Evolutionary conservation across 2,888 invertebrate genomes (phyloP), one percentile per base, ranked within the genome.

Genomic region (Pseudolycoriella hygida): DNA sequence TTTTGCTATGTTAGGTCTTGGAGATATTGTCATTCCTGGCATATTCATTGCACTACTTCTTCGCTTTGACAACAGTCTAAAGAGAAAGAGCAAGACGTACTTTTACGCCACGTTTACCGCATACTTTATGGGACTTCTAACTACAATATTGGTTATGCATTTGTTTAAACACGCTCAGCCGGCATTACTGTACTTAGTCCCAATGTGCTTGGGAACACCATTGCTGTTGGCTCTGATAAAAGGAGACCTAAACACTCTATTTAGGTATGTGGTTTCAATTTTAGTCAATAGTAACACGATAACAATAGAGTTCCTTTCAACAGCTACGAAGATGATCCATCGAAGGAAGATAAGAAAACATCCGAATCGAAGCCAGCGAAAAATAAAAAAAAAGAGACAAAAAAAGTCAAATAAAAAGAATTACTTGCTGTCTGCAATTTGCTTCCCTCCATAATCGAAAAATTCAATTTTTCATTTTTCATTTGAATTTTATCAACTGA

Each of bases 21-120:
- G 98, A 3, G 98, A 99, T 64, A 97, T 99, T 56, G 98, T 99
- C 30, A 89, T 99, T 52, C 98, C 98, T 3, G 98, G 98, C 51
- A 96, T 98, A 59, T 99, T 99, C 66, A 96, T 99, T 56, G 97
- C 98, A 0, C 72, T 99, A 18, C 70, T 99, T 41, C 73, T 97
- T 42, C 78, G 98, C 52, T 99, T 94, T 67, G 98, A 99, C 69
- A 76, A 83, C 61, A 87, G 88, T 58, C 71, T 88, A 50, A 81
- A 84, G 55, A 70, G 88, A 15, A 82, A 83, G 60, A 78, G 80
- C 11, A 78, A 84, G 55, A 75, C 80, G 18, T 90, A 90, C 63
- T 98, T 97, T 71, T 82, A 82, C 59, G 77, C 87, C 3, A 88
- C 94, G 3, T 85, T 97, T 63, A 60, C 77, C 40, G 97, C 98